Percentiles rank a stretch among this genome's conserved stretches.
These are phyloP conservation scores for Pelmatolapia mariae DNA, from an alignment of 2,113 vertebrate species.

Conservation along the genomic window DNA sequence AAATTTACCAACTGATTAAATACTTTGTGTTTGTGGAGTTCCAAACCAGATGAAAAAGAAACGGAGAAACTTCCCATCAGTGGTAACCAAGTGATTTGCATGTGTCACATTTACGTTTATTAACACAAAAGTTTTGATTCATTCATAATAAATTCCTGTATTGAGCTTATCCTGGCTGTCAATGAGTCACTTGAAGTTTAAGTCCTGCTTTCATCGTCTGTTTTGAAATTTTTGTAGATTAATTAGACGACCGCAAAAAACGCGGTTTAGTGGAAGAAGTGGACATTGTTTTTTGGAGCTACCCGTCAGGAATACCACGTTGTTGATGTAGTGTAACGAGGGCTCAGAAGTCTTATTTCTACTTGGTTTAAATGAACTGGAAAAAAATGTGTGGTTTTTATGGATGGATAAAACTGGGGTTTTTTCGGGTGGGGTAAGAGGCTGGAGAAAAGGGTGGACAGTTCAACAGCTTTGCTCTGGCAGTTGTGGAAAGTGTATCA, in stretches of 20 bases:
- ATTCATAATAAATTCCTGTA: not conserved
- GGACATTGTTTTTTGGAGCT: not conserved
- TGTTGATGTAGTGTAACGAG: not conserved
- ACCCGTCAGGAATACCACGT: not conserved
- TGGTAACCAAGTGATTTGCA: not conserved
- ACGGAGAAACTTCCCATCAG: not conserved
- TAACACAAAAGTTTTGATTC: not conserved
- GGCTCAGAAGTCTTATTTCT: not conserved
- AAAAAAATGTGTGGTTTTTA: not conserved
- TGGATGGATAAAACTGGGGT: fast-evolving
- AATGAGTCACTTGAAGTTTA: not conserved
- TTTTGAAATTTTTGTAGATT: not conserved
- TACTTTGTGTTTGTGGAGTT: not conserved
- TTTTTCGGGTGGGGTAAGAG: not conserved
- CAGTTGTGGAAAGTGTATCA: not conserved
- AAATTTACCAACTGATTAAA: not conserved
- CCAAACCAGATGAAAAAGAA: not conserved
- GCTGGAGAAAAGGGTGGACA: not conserved
- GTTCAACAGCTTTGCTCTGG: not conserved
- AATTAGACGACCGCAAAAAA: not conserved
- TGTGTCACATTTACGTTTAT: not conserved
- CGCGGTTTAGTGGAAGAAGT: not conserved
- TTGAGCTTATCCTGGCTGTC: fast-evolving
- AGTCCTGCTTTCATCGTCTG: not conserved
- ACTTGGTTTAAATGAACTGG: not conserved